A percentile compares a stretch with the other conserved stretches of the same genome.
phyloP scores from a whole-genome alignment of 1,140 invertebrate species.

The Pemphigus obesinymphae region DNA sequence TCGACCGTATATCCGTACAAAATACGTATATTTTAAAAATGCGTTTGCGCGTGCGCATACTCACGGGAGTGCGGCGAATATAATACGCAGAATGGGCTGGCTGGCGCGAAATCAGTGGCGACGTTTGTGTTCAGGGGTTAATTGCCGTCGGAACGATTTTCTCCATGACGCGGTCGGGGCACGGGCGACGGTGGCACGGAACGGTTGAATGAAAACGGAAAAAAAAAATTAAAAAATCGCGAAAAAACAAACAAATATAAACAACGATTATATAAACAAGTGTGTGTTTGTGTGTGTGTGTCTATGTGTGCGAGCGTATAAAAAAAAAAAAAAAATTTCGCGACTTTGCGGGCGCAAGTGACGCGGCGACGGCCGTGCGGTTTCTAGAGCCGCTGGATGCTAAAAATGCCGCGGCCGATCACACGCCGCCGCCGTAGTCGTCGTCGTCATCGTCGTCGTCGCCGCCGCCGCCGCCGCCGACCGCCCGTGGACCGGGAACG shows the following conservation, averaged over 20 bases:
- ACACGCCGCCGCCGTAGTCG: background rate
- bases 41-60: background rate
- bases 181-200: background rate
- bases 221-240: background rate
- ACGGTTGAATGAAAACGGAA: background rate
- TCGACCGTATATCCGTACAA: no score
- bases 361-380: slow-evolving; percentile 32
- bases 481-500: background rate
- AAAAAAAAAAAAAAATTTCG: background rate
- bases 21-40: background rate
- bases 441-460: background rate
- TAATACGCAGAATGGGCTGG: no score
- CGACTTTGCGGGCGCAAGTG: background rate
- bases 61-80: background rate
- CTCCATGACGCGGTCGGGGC: background rate
- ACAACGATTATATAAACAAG: no score
- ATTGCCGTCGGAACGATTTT: background rate
- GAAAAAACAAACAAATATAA: background rate
- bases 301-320: background rate
- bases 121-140: background rate
- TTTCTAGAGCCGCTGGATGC: slow-evolving; percentile 28
- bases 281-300: background rate
- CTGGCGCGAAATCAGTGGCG: background rate
- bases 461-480: background rate
- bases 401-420: slow-evolving; percentile 22